These are phyloP conservation scores for Osmoderma eremita DNA, from an alignment of 2,888 invertebrate species.

Conservation along the genomic window DNA sequence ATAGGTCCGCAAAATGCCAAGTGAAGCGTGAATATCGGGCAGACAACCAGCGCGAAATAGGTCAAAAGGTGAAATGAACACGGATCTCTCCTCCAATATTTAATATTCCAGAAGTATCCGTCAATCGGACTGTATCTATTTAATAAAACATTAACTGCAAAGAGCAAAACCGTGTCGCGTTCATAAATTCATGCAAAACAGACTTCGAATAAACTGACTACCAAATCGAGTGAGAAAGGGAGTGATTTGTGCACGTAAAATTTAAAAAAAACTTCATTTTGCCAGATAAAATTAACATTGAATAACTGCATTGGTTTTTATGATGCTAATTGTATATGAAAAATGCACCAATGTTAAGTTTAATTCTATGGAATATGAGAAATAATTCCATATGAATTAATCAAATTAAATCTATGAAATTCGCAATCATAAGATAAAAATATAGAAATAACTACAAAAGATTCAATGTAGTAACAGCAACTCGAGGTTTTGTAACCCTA, in stretches of 20 bases:
- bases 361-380: too few species aligned
- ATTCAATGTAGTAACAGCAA: too few species aligned
- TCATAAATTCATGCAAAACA: conserved; percentile 42
- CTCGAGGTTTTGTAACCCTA: too few species aligned
- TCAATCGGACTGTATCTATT: conserved; percentile 52
- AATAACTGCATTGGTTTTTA: too few species aligned
- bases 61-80: conserved; percentile 39
- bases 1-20: conserved; percentile 8
- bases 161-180: conserved; percentile 50
- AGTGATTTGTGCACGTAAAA: neutral
- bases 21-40: conserved; percentile 10
- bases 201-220: conserved; percentile 17
- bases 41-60: conserved; percentile 26
- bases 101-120: conserved; percentile 53
- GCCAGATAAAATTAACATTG: too few species aligned
- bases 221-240: neutral
- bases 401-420: too few species aligned
- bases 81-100: conserved; percentile 48
- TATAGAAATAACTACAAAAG: too few species aligned
- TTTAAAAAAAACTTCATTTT: neutral
- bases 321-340: too few species aligned
- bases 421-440: too few species aligned
- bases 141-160: conserved; percentile 50
- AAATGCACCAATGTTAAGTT: too few species aligned
- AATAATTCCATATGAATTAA: too few species aligned